These are phyloP conservation scores for Sebastes taczanowskii DNA, from an alignment of 2,797 vertebrate genomes.

Conservation along the genomic window DNA sequence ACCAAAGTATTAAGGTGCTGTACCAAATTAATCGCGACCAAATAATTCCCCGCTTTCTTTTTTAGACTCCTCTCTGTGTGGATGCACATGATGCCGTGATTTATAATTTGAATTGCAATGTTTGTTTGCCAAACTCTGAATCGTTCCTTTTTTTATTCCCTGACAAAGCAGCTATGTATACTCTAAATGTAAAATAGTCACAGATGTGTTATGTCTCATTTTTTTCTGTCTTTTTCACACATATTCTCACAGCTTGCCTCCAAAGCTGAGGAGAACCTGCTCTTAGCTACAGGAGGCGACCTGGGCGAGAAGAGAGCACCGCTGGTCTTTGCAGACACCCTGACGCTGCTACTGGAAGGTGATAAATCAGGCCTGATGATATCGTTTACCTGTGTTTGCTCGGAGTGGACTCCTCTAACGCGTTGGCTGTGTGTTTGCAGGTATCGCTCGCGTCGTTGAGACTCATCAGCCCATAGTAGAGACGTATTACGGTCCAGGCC, in stretches of 20 bases:
- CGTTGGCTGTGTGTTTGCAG: slow-evolving; percentile 68
- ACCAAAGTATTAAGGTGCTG: no score
- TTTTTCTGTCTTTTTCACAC: background rate
- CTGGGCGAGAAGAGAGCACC: slow-evolving; percentile 90
- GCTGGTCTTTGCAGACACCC: slow-evolving; percentile 93
- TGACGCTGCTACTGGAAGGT: slow-evolving; percentile 97
- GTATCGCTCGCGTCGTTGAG: slow-evolving; percentile 95
- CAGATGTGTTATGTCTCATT: background rate
- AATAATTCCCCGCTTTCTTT: no score
- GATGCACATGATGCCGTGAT: no score
- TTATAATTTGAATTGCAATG: no score
- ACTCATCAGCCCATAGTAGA: slow-evolving; percentile 98
- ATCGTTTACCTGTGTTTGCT: background rate
- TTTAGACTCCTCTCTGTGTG: no score
- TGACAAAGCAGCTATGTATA: no score
- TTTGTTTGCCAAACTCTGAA: no score
- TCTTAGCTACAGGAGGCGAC: slow-evolving; percentile 90
- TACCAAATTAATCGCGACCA: no score
- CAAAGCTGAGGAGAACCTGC: slow-evolving; percentile 95
- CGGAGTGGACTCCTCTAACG: background rate
- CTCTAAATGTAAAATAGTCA: background rate
- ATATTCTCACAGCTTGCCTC: slow-evolving; percentile 85
- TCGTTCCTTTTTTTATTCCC: no score
- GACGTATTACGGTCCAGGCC: slow-evolving; percentile 95
- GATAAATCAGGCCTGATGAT: slow-evolving; percentile 24